Evolutionary conservation across 1,140 invertebrate species (phyloP).

Genomic region (Drosophila kurseongensis): DNA sequence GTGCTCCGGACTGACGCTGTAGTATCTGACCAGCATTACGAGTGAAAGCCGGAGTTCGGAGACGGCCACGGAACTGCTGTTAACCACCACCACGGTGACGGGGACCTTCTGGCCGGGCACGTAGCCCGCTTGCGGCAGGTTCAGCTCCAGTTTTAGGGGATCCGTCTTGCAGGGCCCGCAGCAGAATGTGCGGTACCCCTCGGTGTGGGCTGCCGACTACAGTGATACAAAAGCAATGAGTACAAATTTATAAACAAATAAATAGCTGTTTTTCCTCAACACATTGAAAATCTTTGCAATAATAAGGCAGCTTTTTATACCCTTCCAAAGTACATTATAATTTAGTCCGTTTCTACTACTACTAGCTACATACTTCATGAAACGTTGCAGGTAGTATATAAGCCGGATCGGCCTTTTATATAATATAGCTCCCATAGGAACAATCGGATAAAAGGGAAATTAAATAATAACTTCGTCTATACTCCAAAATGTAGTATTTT

Average conservation of each 20-base stretch:
- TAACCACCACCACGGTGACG: slow-evolving; percentile 68
- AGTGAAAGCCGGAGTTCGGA: slow-evolving; percentile 85
- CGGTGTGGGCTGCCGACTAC: slow-evolving; percentile 67
- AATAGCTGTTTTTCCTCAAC: background rate
- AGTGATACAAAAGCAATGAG: background rate
- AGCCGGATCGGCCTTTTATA: too few species aligned
- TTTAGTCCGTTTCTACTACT: too few species aligned
- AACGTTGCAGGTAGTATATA: too few species aligned
- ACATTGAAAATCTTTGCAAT: background rate
- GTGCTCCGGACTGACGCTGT: slow-evolving; percentile 85
- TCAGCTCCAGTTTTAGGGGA: slow-evolving; percentile 71
- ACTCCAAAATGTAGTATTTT: too few species aligned
- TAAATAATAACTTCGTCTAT: too few species aligned
- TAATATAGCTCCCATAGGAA: too few species aligned
- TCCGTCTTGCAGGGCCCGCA: slow-evolving; percentile 80
- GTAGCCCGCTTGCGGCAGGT: slow-evolving; percentile 75
- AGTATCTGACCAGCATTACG: slow-evolving; percentile 84
- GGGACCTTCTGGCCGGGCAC: slow-evolving; percentile 79
- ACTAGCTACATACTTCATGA: too few species aligned
- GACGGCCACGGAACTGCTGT: slow-evolving; percentile 85
- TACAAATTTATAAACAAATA: background rate
- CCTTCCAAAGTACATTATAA: background rate
- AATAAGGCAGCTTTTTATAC: background rate
- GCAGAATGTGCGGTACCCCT: slow-evolving; percentile 74
- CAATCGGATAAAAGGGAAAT: too few species aligned